These are phyloP conservation scores for Luidia sarsii DNA, from an alignment of 53 echinoderm and acorn worm species.

Conservation along the genomic window DNA sequence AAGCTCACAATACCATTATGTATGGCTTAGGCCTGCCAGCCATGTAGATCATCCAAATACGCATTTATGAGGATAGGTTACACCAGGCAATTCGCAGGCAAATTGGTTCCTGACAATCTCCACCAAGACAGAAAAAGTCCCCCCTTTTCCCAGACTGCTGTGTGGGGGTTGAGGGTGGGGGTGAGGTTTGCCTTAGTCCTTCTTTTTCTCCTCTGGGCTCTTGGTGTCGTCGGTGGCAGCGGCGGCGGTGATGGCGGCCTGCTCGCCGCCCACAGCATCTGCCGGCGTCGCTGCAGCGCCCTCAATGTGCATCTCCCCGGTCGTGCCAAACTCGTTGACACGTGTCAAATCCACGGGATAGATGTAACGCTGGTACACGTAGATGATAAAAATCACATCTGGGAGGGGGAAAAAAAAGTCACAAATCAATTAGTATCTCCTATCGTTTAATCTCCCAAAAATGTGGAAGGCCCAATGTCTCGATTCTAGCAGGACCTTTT, in stretches of 20 bases:
- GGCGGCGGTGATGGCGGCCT: background rate
- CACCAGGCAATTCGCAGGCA: no score
- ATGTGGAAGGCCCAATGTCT: no score
- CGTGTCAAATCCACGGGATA: constrained; percentile 94
- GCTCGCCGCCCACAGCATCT: background rate
- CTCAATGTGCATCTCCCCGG: constrained; percentile 89
- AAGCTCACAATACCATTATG: background rate
- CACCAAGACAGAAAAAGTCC: no score
- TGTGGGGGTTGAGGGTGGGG: no score
- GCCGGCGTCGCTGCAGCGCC: background rate
- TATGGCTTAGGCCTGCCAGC: constrained; percentile 8
- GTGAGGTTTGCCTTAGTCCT: constrained; percentile 68
- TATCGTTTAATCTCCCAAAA: no score
- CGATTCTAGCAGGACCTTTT: no score
- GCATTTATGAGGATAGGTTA: no score
- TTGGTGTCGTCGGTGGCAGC: constrained; percentile 19
- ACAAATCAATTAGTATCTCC: no score
- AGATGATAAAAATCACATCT: constrained; percentile 98
- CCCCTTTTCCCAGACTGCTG: no score
- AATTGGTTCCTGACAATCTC: no score
- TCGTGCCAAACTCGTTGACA: constrained; percentile 96
- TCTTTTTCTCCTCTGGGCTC: constrained; percentile 63
- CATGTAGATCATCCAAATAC: no score
- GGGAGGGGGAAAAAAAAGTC: no score
- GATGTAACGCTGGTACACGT: constrained; percentile 92